Base-by-base conservation (phyloP, 2,113 vertebrate species). In the Rhodinocichla rosea region DNA sequence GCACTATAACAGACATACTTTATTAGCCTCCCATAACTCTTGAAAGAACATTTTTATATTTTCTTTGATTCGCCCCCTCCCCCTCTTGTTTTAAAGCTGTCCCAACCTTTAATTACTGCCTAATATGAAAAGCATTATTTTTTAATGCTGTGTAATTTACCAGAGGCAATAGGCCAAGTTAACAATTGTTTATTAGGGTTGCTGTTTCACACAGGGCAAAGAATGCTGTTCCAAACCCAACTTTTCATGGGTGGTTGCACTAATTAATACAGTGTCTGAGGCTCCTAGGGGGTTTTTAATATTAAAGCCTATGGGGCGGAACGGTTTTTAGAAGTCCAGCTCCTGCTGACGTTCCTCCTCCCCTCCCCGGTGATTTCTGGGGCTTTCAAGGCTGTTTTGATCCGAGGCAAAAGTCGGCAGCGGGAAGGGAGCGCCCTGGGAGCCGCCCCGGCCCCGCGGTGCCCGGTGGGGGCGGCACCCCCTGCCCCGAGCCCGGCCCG, bases 81-180 rank as follows among this genome's bases (percentile, higher is more conserved):
- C 97, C 96, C 97, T 97, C 98, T 98, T 97, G 98, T 98, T 98
- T 98, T 98, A 98, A 98, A 98, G 98, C 97, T 98, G 98, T 97
- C 98, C 98, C 98, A 98, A 98, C 98, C 98, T 98, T 98, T 98
- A 98, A 98, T 98, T 98, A 98, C 98, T 98, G 98, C 98, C 98
- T 98, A 98, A 98, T 98, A 98, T 98, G 98, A 98, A 98, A 98
- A 98, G 98, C 98, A 98, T 98, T 98, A 98, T 98, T 98, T 98
- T 98, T 98, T 98, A 98, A 98, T 98, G 98, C 98, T 98, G 98
- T 98, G 98, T 98, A 98, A 98, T 98, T 98, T 98, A 98, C 98
- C 98, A 98, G 97, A 98, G 98, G 98, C 98, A 98, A 98, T 97
- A 97, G 97, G 98, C 98, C 98, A 98, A 98, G 95, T 97, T 97